Base-by-base conservation (phyloP, 2,888 invertebrate species). In the Byasa hedistus region DNA sequence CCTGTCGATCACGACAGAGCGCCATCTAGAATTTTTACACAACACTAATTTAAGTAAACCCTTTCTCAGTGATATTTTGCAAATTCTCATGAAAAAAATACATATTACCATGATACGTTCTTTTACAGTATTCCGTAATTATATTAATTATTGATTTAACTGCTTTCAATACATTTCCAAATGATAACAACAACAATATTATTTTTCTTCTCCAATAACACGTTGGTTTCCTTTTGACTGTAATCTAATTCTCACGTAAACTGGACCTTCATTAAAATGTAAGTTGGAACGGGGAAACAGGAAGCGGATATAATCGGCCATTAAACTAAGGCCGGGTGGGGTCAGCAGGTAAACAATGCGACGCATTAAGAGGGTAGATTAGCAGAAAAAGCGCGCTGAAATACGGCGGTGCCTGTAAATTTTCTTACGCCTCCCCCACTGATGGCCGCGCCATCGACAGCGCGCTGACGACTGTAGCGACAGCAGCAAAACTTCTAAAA, bases 301-400 rank as follows among this genome's bases (percentile, higher is more conserved):
- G 64, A 69, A 64, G 68, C 69, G 70, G 66, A 66, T 71, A 73
- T 74, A 73, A 73, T 73, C 74, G 73, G 70, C 75, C 74, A 78
- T 77, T 78, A 77, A 73, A 72, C 61, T 57, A 66, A 66, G 61
- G 65, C 61, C 19, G 59, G 69, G 85, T 85, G 86, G 86, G 90
- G 89, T 89, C 89, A 89, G 89, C 87, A 89, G 87, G 87, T 89
- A 90, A 91, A 90, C 89, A 91, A 86, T 87, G 87, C 87, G 86
- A 83, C 86, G 84, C 89, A 90, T 91, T 90, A 90, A 82, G 86
- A 85, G 89, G 90, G 89, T 86, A 89, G 90, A 91, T 91, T 91
- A 90, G 85, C 90, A 83, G 83, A 85, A 86, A 85, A 84, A 83
- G 84, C 82, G 84, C 78, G 85, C 85, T 90, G 88, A 91, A 89